Evolutionary conservation across 1,140 invertebrate species (phyloP), one percentile per base, ranked within the genome.

Genomic region (Drosophila funebris): DNA sequence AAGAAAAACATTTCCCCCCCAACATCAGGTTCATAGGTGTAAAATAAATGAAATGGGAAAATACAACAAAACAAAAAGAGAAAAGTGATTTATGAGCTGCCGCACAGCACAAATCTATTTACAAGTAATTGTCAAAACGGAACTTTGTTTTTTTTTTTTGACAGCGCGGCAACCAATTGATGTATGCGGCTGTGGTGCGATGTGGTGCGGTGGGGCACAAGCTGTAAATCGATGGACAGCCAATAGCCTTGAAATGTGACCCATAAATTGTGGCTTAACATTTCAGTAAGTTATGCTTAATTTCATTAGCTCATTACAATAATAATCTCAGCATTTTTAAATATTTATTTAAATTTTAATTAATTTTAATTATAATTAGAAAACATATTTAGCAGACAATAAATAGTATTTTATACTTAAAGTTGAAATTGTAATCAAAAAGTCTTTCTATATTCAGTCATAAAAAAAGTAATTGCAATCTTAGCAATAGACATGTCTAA

Each of bases 31-130:
- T 37, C 41, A 61, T 64, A 76, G 76, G 69, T 84, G 76, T 77
- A 74, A 84, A 84, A 76, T 84, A 82, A 84, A 84, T 84, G 66
- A 76, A 84, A 79, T 44, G 63, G 52, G 56, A 75, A 39, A 71
- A 78, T 46, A 60, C 36, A 29, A 52, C 33, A 13, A n/a, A 44
- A 46, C 18, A 22, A 56, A 71, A 57, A 67, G 31, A 60, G 31
- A 60, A 72, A 46, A 64, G 39, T 66, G 73, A 72, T 72, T 72
- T 72, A 72, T 67, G 69, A 58, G 69, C 44, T 46, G 52, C 7
- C 36, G 24, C 48, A 37, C 67, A 24, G 29, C 52, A 63, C 43
- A 81, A 80, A 70, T 74, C 70, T 77, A 77, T 82, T 72, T 72
- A 78, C 58, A 68, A 48, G 39, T 78, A 83, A 83, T 82, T 78